Evolutionary conservation across 2,113 vertebrate genomes (phyloP).

Genomic region (Cranoglanis bouderius): DNA sequence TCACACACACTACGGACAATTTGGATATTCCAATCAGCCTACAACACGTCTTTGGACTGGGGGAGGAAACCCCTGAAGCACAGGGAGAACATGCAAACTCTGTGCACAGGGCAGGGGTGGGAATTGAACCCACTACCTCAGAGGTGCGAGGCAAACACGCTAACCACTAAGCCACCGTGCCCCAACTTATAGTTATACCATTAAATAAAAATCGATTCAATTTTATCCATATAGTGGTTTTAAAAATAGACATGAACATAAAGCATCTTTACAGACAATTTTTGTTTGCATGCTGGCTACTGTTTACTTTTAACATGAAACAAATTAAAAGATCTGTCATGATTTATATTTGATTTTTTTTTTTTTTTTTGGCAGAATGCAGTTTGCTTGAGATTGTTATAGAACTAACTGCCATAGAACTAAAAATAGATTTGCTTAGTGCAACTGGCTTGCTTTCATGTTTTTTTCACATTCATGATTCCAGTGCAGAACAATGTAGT

Average conservation of each 20-base stretch:
- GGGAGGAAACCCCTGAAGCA: too few relatives aligned
- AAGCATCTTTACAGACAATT: neutral
- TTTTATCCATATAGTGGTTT: neutral
- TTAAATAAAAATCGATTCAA: neutral
- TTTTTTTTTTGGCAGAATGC: neutral
- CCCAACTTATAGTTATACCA: neutral
- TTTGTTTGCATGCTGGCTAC: neutral
- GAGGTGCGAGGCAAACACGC: too few relatives aligned
- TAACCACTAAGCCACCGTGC: too few relatives aligned
- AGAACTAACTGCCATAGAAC: neutral
- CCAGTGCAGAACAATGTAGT: too few relatives aligned
- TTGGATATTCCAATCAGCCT: too few relatives aligned
- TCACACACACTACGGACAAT: too few relatives aligned
- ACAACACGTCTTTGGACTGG: too few relatives aligned
- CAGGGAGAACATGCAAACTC: too few relatives aligned
- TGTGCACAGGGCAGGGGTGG: too few relatives aligned
- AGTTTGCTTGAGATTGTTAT: constrained; percentile 1
- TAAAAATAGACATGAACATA: neutral
- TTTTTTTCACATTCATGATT: neutral
- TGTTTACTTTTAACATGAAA: neutral
- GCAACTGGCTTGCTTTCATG: neutral
- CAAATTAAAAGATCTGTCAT: neutral
- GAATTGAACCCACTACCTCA: too few relatives aligned
- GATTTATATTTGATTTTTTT: neutral
- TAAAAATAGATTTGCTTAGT: neutral